phyloP scores from a whole-genome alignment of 2,113 vertebrate species.

The Sorex araneus region DNA sequence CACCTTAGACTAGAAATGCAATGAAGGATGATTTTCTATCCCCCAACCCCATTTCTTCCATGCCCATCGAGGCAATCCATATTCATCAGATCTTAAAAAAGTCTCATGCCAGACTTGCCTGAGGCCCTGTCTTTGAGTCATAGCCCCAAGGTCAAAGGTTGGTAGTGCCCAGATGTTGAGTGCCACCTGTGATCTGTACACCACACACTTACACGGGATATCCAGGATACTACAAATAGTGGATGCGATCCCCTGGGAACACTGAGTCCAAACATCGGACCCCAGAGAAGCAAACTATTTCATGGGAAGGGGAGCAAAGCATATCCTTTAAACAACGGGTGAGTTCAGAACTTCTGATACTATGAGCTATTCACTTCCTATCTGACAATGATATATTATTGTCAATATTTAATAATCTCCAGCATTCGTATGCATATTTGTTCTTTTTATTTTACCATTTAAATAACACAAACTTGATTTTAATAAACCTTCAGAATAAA shows the following conservation, averaged over 20 bases:
- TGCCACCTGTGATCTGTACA: too few species aligned
- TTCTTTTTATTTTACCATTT: background rate
- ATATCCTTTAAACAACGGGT: background rate
- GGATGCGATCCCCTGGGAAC: too few species aligned
- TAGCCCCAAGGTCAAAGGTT: too few species aligned
- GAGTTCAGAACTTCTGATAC: background rate
- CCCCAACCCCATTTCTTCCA: background rate
- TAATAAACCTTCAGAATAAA: background rate
- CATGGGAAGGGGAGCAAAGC: background rate
- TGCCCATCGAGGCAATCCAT: background rate
- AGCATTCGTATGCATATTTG: background rate
- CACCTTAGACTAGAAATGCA: background rate
- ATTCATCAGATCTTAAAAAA: background rate
- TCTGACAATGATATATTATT: background rate
- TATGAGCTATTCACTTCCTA: background rate
- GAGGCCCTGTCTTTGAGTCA: too few species aligned
- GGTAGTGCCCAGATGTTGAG: too few species aligned
- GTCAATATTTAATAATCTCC: background rate
- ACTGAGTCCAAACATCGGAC: too few species aligned
- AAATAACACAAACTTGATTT: background rate
- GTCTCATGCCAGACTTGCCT: background rate
- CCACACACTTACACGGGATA: too few species aligned
- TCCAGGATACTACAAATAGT: too few species aligned
- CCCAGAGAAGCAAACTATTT: too few species aligned
- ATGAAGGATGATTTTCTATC: background rate